Evolutionary conservation across 1,140 invertebrate genomes (phyloP).

Genomic region (Paraescarpia echinospica): DNA sequence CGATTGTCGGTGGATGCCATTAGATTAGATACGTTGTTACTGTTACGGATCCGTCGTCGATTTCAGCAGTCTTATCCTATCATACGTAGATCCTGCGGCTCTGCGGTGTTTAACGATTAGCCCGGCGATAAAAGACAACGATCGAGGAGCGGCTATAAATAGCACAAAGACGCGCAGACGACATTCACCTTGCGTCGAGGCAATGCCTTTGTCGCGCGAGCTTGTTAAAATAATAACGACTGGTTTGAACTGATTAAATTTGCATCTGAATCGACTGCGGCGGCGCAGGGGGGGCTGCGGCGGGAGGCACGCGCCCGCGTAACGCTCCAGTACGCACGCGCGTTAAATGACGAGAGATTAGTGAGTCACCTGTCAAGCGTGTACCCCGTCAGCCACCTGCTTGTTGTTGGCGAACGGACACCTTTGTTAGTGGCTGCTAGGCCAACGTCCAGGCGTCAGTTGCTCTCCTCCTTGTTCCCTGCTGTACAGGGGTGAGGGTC

Average conservation of each 20-base stretch:
- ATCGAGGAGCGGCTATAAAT: background rate
- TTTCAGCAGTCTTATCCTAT: background rate
- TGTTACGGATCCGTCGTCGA: background rate
- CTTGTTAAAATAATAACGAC: constrained; percentile 6
- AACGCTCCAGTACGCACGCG: background rate
- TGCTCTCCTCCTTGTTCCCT: too few species aligned
- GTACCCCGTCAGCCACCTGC: background rate
- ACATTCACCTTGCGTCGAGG: background rate
- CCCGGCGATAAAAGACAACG: background rate
- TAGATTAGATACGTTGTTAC: background rate
- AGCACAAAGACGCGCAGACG: background rate
- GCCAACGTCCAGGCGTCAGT: too few species aligned
- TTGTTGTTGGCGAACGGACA: background rate
- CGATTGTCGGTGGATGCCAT: background rate
- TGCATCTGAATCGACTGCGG: background rate
- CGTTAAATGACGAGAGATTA: background rate
- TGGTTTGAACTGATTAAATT: constrained; percentile 6
- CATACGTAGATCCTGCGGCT: background rate
- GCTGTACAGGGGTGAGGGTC: too few species aligned
- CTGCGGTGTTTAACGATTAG: background rate
- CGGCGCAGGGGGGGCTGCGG: too few species aligned
- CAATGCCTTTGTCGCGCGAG: background rate
- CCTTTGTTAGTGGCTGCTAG: background rate
- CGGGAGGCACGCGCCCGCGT: background rate
- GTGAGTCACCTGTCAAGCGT: background rate